Evolutionary conservation across 2,113 vertebrate genomes (phyloP).

Genomic region (Bos javanicus): DNA sequence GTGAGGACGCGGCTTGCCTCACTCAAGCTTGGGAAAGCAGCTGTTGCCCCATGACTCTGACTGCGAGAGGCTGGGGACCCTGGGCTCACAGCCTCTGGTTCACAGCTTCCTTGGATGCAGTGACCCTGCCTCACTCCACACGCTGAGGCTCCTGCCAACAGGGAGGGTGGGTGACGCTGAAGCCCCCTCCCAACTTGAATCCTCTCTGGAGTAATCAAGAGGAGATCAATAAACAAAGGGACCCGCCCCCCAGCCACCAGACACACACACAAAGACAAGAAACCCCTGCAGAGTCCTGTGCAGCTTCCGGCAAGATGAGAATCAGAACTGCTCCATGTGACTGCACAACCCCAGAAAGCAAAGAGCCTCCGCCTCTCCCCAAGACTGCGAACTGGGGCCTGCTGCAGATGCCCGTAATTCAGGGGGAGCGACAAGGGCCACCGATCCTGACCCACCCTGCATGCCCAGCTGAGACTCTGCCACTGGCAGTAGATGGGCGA

Average conservation of each 20-base stretch:
- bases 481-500: background rate
- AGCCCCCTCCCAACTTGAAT: too few species aligned
- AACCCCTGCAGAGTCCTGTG: background rate
- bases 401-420: background rate
- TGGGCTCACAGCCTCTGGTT: too few species aligned
- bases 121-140: background rate
- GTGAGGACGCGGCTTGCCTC: background rate
- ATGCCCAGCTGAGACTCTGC: background rate
- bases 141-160: background rate
- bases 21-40: background rate
- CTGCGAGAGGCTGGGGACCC: background rate
- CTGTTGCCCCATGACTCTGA: rapidly evolving
- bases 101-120: background rate
- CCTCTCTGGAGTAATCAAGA: background rate
- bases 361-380: background rate
- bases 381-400: background rate
- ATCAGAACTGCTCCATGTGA: background rate
- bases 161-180: background rate
- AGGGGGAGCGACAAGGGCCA: background rate
- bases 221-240: background rate
- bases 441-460: too few species aligned
- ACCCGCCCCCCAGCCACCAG: rapidly evolving
- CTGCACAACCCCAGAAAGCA: background rate
- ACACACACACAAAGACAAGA: background rate
- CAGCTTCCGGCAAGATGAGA: background rate